Evolutionary conservation across 2,113 vertebrate species (phyloP), one percentile per base, ranked within the genome.

Genomic region (Cyrtonyx montezumae): DNA sequence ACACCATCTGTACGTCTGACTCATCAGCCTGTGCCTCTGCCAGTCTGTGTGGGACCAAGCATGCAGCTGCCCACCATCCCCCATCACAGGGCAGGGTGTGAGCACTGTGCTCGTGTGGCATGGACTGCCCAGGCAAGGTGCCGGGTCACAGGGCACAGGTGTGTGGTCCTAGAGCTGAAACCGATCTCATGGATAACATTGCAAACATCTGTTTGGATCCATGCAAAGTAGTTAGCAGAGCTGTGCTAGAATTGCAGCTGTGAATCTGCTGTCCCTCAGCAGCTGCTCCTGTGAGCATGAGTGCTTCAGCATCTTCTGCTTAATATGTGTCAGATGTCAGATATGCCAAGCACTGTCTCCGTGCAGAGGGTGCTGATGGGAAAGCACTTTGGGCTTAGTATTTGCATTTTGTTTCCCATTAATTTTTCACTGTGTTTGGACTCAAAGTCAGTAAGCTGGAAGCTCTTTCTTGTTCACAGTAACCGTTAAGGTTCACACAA

Each of bases 241-340:
- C 25, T 36, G 58, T 62, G 8, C 67, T 46, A 55, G 58, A 79
- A 36, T 28, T 59, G 46, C 56, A 58, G 0, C 1, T 8, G 34
- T 71, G 46, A 82, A 84, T 53, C 18, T 63, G 71, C 58, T 2
- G 2, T 79, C 53, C 37, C 53, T 34, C 20, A 49, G 67, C 83
- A 79, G 37, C 48, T 73, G 53, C 40, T 56, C 51, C 53, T 45
- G 2, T 18, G 58, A 68, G 12, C 56, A 40, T 2, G 12, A 30
- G 32, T 6, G 32, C 11, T 48, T 85, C 25, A 13, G 48, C 19
- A 19, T 59, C 70, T 75, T 62, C 46, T 55, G 58, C 48, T 63
- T 32, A 42, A 48, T 9, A 28, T 19, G 7, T 0, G 0, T 26
- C 83, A 71, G 42, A 21, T n/a, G 34, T 82, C 37, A 59, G 48